A percentile compares a stretch with the other conserved stretches of the same genome.
These are phyloP conservation scores for Macroteleia sp. DNA, from an alignment of 2,888 invertebrate genomes.

Conservation along the genomic window DNA sequence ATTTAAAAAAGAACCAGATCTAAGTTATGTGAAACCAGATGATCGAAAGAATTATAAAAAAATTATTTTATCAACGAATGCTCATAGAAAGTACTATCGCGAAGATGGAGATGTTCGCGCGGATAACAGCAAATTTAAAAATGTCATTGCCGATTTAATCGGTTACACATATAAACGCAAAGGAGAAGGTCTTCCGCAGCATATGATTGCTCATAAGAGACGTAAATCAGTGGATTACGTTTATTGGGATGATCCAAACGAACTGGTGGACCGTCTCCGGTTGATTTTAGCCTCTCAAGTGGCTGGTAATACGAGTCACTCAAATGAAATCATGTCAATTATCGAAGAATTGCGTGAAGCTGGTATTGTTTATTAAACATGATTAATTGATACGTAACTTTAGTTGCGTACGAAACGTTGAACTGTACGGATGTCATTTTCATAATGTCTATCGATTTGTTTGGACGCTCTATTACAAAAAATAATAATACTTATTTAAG, in stretches of 20 bases:
- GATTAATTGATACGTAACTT: too few species aligned
- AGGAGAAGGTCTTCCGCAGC: background rate
- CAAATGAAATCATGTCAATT: too few species aligned
- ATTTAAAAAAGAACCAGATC: slow-evolving; percentile 15
- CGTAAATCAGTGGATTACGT: slow-evolving; percentile 39
- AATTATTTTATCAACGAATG: slow-evolving; percentile 54
- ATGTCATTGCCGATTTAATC: slow-evolving; percentile 12
- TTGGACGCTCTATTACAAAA: slow-evolving; percentile 3
- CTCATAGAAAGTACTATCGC: slow-evolving; percentile 49
- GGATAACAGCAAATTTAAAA: slow-evolving; percentile 6
- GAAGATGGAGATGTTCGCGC: background rate
- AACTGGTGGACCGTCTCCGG: slow-evolving; percentile 54
- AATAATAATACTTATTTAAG: background rate
- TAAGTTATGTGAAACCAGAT: background rate
- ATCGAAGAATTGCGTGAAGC: slow-evolving; percentile 60
- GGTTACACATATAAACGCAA: background rate
- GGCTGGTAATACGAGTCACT: slow-evolving; percentile 55
- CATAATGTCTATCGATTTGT: slow-evolving; percentile 17
- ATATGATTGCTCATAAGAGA: slow-evolving; percentile 2
- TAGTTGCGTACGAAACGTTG: too few species aligned
- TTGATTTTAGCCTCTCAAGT: slow-evolving; percentile 52
- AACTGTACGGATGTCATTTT: background rate
- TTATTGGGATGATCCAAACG: slow-evolving; percentile 61
- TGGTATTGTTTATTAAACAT: slow-evolving; percentile 52
- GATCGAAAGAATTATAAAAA: slow-evolving; percentile 40